Base-by-base conservation (phyloP, 2,797 vertebrate genomes). In the Poecilia gillii region DNA sequence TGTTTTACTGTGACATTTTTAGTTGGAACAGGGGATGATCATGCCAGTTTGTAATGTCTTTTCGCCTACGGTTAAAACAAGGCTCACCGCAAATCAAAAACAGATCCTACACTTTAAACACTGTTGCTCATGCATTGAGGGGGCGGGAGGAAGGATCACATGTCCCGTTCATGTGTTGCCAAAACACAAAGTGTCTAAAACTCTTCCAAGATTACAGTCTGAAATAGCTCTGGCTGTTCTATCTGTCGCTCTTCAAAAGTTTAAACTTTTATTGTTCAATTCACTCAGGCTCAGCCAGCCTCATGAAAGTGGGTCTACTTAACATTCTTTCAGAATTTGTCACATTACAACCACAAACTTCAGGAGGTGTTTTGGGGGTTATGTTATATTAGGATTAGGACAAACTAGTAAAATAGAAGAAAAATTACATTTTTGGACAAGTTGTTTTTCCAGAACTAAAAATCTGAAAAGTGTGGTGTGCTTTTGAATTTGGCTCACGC, bases 121-220 rank as follows among this genome's bases (percentile, higher is more conserved):
- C 82, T 89, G 80, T 91, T 89, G 81, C 91, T 89, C 90, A 92
- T 94, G 93, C 92, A 93, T 91, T 92, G 89, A 76, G 80, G 78
- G 75, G 81, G 45, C 77, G 81, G 91, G 80, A 77, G 78, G 81
- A 25, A 81, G 83, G 90, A 92, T 96, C 94, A 85, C 87, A 93
- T 95, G 89, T 95, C 94, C 77, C 86, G 90, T 90, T 85, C 72
- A 62, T 87, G 86, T 94, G 94, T 95, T 96, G 95, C 94, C 96
- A 95, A 95, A 96, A 95, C 93, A 95, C 84, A 88, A 92, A 86
- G 85, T 93, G 90, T 90, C 90, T 94, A 78, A 88, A 89, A 92
- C 84, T 90, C 87, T 92, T 94, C 90, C 91, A 87, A 91, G 92
- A 93, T 93, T 92, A 92, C 83, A 91, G 92, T 86, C 84, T 59